Conservation (phyloP, 1,140 invertebrate species). For the Drusus annulatus region DNA sequence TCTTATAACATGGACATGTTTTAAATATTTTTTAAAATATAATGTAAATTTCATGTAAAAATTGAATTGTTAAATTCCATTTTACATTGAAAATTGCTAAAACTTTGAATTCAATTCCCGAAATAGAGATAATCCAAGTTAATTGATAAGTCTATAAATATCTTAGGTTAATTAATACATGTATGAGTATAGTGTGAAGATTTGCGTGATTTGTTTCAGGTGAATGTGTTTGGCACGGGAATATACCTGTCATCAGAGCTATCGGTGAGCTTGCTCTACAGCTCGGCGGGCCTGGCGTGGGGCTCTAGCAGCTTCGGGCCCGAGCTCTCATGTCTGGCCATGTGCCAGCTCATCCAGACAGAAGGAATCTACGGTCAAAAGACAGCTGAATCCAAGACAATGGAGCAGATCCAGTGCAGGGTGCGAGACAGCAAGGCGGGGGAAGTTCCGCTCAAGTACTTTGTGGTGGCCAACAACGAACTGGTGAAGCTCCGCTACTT, state of each 20-base stretch:
- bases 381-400: constrained; percentile 26
- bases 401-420: constrained; percentile 17
- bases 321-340: constrained; percentile 81
- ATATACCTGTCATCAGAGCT: constrained; percentile 84
- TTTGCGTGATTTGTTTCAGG: constrained; percentile 74
- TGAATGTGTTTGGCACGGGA: constrained; percentile 80
- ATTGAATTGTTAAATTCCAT: too few relatives aligned
- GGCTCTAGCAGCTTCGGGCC: constrained; percentile 80
- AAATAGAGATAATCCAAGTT: too few relatives aligned
- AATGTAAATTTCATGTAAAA: too few relatives aligned
- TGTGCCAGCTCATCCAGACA: constrained; percentile 83
- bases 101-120: too few relatives aligned
- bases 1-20: too few relatives aligned
- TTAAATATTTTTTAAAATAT: too few relatives aligned
- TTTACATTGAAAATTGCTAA: too few relatives aligned
- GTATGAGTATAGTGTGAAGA: too few relatives aligned
- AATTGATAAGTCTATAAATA: too few relatives aligned
- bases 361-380: constrained; percentile 72
- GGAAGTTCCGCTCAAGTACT: constrained; percentile 80
- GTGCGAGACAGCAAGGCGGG: constrained; percentile 64
- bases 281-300: constrained; percentile 81
- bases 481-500: constrained; percentile 84
- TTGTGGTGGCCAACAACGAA: constrained; percentile 83
- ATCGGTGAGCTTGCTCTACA: constrained; percentile 78
- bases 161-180: too few relatives aligned